Percentiles rank a stretch among this genome's conserved stretches.
Evolutionary conservation across 2,113 vertebrate genomes (phyloP).

Genomic region (Taurulus bubalis): DNA sequence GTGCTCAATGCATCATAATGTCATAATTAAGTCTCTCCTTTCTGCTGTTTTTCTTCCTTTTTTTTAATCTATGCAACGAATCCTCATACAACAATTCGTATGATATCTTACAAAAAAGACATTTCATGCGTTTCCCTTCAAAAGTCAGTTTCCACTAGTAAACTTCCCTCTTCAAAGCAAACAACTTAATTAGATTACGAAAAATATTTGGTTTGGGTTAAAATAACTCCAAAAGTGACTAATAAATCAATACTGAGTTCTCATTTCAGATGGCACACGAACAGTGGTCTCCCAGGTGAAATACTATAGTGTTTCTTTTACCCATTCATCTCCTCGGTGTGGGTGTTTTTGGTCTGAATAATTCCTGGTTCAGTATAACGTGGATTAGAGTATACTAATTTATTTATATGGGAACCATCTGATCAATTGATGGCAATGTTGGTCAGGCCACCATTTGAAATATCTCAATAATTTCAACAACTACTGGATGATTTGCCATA

Average conservation of each 20-base stretch:
- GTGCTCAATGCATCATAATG: conserved; percentile 14
- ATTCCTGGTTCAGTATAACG: too few relatives aligned
- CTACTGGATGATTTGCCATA: neutral
- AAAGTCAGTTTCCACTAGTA: neutral
- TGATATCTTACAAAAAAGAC: too few relatives aligned
- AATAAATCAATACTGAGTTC: too few relatives aligned
- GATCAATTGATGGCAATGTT: neutral
- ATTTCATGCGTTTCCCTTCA: neutral
- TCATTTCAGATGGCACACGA: too few relatives aligned
- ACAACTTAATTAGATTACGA: neutral
- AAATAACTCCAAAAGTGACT: neutral
- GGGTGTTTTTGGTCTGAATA: too few relatives aligned
- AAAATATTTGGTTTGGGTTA: neutral
- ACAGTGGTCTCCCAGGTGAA: too few relatives aligned
- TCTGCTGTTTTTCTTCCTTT: conserved; percentile 6
- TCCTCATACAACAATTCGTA: too few relatives aligned
- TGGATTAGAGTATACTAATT: too few relatives aligned
- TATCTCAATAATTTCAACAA: neutral
- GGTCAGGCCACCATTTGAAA: neutral
- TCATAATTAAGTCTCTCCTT: neutral
- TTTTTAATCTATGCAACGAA: neutral
- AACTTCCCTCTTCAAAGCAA: too few relatives aligned
- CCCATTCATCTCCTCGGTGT: too few relatives aligned
- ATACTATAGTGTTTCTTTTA: too few relatives aligned
- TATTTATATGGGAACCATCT: too few relatives aligned